Conservation (phyloP, 2,888 invertebrate species). For the Mythimna ferrago region DNA sequence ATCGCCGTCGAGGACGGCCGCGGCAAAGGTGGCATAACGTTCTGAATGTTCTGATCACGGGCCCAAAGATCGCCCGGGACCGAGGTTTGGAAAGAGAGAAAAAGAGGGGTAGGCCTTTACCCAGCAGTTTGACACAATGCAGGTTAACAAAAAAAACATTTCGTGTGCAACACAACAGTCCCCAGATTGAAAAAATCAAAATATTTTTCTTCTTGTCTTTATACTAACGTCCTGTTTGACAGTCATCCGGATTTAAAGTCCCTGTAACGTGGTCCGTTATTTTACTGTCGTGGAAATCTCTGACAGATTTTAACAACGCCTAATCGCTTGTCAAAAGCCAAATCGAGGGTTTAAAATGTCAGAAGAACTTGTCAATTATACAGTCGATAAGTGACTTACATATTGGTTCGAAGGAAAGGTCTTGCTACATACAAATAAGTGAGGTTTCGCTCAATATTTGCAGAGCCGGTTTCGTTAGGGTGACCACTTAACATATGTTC, state of each 20-base stretch:
- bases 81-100: too few species aligned
- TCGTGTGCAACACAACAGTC: background rate
- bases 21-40: too few species aligned
- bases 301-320: conserved; percentile 18
- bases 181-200: background rate
- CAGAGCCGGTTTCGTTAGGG: conserved; percentile 61
- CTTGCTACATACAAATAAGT: conserved; percentile 56
- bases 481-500: conserved; percentile 58
- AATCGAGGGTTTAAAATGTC: conserved; percentile 23
- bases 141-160: background rate
- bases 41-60: too few species aligned
- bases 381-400: conserved; percentile 37
- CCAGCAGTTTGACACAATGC: too few species aligned
- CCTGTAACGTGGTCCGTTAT: background rate
- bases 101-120: too few species aligned
- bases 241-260: conserved; percentile 29
- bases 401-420: conserved; percentile 42
- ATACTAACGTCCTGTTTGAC: conserved; percentile 13
- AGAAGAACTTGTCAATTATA: conserved; percentile 41
- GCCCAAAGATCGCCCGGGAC: too few species aligned
- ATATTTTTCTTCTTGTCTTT: background rate
- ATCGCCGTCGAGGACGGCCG: too few species aligned
- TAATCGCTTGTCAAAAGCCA: conserved; percentile 22
- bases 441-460: conserved; percentile 50
- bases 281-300: conserved; percentile 34